Evolutionary conservation across 2,888 invertebrate genomes (phyloP).

Genomic region (Lepidocyrtinus sp.): DNA sequence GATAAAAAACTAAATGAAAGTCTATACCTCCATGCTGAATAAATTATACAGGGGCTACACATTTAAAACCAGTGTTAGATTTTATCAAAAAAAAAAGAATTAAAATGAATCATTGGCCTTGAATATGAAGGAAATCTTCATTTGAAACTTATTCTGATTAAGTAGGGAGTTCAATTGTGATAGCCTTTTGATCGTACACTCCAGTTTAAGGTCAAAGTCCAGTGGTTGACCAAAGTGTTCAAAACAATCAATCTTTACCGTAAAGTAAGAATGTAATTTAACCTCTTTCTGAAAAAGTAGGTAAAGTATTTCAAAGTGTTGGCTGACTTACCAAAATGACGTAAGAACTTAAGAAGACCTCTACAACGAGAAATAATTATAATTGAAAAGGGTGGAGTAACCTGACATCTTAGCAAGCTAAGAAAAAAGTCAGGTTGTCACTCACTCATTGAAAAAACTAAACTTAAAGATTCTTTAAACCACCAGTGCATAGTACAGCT

Average conservation of each 20-base stretch:
- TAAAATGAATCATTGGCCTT: too few relatives aligned
- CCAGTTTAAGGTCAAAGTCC: too few relatives aligned
- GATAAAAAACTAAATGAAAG: conserved; percentile 2
- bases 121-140: background rate
- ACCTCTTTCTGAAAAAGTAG: too few relatives aligned
- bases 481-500: too few relatives aligned
- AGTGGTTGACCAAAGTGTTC: too few relatives aligned
- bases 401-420: conserved; percentile 62
- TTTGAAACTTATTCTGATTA: conserved; percentile 13
- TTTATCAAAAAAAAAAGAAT: too few relatives aligned
- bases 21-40: background rate
- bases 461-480: background rate
- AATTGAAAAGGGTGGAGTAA: conserved; percentile 70
- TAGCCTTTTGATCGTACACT: too few relatives aligned
- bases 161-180: too few relatives aligned
- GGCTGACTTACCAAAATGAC: conserved; percentile 31
- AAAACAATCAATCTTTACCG: too few relatives aligned
- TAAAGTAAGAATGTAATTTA: too few relatives aligned
- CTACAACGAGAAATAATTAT: conserved; percentile 65
- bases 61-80: background rate
- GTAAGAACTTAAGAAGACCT: conserved; percentile 54
- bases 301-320: too few relatives aligned
- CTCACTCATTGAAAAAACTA: conserved; percentile 48
- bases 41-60: background rate
- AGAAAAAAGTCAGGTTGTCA: conserved; percentile 66